Base-by-base conservation (phyloP, 2,113 vertebrate species). In the Strix aluco region DNA sequence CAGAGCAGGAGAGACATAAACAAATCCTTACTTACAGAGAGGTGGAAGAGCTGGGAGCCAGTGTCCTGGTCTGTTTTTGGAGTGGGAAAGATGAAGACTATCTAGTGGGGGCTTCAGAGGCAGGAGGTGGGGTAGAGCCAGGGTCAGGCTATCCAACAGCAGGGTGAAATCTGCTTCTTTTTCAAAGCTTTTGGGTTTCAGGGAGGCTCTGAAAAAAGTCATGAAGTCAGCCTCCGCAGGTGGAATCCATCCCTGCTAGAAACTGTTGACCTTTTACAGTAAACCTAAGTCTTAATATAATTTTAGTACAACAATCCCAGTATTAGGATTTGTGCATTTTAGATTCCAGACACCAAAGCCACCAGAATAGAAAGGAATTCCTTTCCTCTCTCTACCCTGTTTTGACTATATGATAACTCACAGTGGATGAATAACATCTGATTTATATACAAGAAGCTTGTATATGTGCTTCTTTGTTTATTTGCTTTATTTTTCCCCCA, bases 61-160 rank as follows among this genome's bases (percentile, higher is more conserved):
- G 30, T 62, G 58, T 93, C 49, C 71, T 66, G 51, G 13, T 44
- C 62, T 2, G 3, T 17, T 87, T 71, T 69, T 82, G 72, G 19
- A 52, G 6, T 6, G 18, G 55, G 42, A 82, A 69, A 29, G 6
- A 25, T n/a, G 40, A 73, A 71, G 13, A 61, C 9, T 42, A 5
- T 29, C 21, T 57, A 36, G 40, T 38, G 25, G 27, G 19, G 13
- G 4, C 44, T 81, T 42, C 2, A 16, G 32, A 66, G 26, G 18
- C 29, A 46, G 34, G 49, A 77, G 44, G 25, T 47, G 51, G n/a
- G 19, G 17, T 36, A 25, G 65, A 65, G 36, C 27, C 29, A 62
- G 69, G 27, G 9, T 21, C 1, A 1, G 54, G 47, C 29, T 23
- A 65, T 51, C 25, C 26, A 52, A 21, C 4, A 42, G 23, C 0